phyloP scores from a whole-genome alignment of 1,140 invertebrate genomes.

The Drosophila dunni region DNA sequence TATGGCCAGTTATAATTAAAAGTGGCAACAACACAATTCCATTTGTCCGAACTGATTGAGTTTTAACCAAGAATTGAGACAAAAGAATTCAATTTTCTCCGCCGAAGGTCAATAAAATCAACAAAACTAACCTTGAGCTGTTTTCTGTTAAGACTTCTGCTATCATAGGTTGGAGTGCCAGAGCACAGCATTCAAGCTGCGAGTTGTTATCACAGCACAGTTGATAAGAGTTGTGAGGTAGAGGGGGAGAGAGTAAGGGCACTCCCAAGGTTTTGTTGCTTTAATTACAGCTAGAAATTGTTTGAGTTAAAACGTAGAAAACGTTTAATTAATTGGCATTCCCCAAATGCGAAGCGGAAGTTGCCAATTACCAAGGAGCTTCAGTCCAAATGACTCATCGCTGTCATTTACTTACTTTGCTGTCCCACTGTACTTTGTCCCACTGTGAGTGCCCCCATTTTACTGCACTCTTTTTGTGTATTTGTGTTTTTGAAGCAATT shows the following conservation, averaged over 20 bases:
- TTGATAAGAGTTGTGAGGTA: neutral
- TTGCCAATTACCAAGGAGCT: constrained; percentile 54
- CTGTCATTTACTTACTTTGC: constrained; percentile 22
- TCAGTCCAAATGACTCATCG: constrained; percentile 27
- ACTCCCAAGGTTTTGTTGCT: constrained; percentile 33
- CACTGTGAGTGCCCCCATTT: neutral
- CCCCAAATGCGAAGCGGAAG: constrained; percentile 47
- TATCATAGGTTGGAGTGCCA: too few species aligned
- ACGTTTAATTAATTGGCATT: constrained; percentile 44
- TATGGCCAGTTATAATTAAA: constrained; percentile 19
- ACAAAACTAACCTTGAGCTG: too few species aligned
- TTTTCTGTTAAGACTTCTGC: too few species aligned
- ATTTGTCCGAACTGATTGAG: neutral
- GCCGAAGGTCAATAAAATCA: neutral
- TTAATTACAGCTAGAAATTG: constrained; percentile 33
- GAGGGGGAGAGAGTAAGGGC: constrained; percentile 41
- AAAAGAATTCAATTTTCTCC: neutral
- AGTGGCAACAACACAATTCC: constrained; percentile 3
- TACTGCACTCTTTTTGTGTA: neutral
- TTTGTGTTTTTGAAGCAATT: constrained; percentile 52
- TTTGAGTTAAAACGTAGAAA: constrained; percentile 33
- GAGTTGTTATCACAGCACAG: too few species aligned
- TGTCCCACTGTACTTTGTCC: constrained; percentile 14
- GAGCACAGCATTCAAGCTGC: neutral
- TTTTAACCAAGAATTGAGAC: neutral